Evolutionary conservation across 2,888 invertebrate genomes (phyloP), one percentile per base, ranked within the genome.

Genomic region (Neuroscelio doddi): DNA sequence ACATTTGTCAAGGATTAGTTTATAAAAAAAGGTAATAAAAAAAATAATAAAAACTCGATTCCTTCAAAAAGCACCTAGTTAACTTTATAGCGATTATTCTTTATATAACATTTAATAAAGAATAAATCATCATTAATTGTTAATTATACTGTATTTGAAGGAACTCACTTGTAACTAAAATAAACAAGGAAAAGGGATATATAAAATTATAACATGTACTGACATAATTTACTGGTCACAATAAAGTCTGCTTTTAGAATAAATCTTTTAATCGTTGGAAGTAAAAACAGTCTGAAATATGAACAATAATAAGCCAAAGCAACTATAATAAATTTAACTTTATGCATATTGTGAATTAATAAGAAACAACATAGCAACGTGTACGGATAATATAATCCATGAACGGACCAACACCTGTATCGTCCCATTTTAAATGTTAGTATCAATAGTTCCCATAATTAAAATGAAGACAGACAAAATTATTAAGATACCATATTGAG

Each of bases 401-500:
- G 16, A 52, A 27, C 24, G 49, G 49, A 17, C 68, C 64, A 44
- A 64, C 64, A 68, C 68, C 64, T 21, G 9, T 14, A 30, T 29
- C 8, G 14, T 9, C 26, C 27, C 44, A 45, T 9, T 41, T 12
- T 14, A 29, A 21, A 59, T 29, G 50, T 59, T 61, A 57, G 47
- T 56, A 45, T 45, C 52, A 55, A 47, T 10, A 59, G 46, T 38
- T 55, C 51, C 32, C 27, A 51, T 36, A 55, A 38, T 52, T 34
- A 41, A 36, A 64, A 39, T 47, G 27, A 26, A 42, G 49, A 52
- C 29, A 51, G 24, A 32, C 26, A 39, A 42, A 24, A 64, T 53
- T 58, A 49, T 10, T 29, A 29, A 56, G 41, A 50, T 32, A 65
- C 49, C 65, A 59, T 42, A 73, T 72, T 70, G 83, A 84, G 82